Base-by-base conservation (phyloP, 2,888 invertebrate species). In the Deilephila elpenor region DNA sequence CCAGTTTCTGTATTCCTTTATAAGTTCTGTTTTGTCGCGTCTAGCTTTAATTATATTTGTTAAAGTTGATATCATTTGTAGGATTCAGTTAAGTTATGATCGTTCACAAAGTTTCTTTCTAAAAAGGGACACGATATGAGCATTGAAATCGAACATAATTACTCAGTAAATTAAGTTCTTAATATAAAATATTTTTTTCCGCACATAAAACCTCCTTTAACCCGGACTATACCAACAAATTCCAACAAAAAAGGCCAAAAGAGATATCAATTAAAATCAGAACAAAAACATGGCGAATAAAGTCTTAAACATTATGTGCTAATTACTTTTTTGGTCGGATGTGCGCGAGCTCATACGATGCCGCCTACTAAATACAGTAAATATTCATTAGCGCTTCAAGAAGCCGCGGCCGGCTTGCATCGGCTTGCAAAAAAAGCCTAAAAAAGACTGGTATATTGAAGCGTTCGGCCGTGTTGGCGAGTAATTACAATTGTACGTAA, bases 381-480 rank as follows among this genome's bases (percentile, higher is more conserved):
- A 89, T 89, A 88, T 87, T 89, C 86, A 89, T 90, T 89, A 87
- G 76, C 79, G 81, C 79, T 80, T 79, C 78, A 82, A 78, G 80
- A 78, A 78, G 78, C 77, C 79, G 79, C 80, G 82, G 84, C 85
- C 82, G 84, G 85, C 82, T 86, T 74, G 76, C 73, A 74, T 74
- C 73, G 82, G 79, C 79, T 78, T 78, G 82, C 78, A 82, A 83
- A 83, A 71, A 78, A 75, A 51, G 29, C 2, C 34, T 29, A 34
- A 20, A 64, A 71, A 72, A 17, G 20, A 34, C 11, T 59, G 80
- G 73, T 77, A 78, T 76, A 79, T 79, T 79, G 77, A 78, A 78
- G 79, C 80, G 78, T 80, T 51, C 71, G 60, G 59, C 32, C 14
- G 44, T 44, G 87, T 84, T 84, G 79, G 81, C 82, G 79, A 76